Base-by-base conservation (phyloP, 2,797 vertebrate species). In the Astyanax mexicanus region DNA sequence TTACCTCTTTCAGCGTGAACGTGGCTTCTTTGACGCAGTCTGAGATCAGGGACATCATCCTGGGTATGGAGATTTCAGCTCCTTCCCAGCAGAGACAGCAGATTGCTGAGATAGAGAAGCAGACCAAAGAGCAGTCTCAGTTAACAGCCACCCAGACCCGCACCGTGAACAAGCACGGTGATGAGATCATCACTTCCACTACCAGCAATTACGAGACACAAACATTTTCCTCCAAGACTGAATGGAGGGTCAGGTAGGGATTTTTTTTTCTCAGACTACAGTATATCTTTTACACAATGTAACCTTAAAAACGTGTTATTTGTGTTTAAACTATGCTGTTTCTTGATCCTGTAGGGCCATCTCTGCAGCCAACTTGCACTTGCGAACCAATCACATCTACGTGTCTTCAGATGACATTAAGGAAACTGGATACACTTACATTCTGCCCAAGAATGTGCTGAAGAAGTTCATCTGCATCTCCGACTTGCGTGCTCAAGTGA, bases 401-500 rank as follows among this genome's bases (percentile, higher is more conserved):
- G 98, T 99, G 73, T 99, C 98, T 0, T 99, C 98, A 8, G 98
- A 99, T 15, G 98, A 99, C 86, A 99, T 99, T 78, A 99, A 99
- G 86, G 98, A 99, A 90, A 99, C 98, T 0, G 98, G 98, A 58
- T 99, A 99, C 78, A 99, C 97, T 0, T 99, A 99, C 84, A 99
- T 99, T 73, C 93, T 99, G 54, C 98, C 98, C 85, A 99, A 99
- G 91, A 99, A 99, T 0, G 98, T 99, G 35, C 90, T 99, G 75
- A 99, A 99, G 88, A 99, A 99, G 84, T 99, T 99, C 77, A 99
- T 99, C 88, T 99, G 98, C 90, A 99, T 99, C 85, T 99, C 98
- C 9, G 98, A 99, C 85, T 92, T 99, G 69, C 90, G 98, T 55
- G 98, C 98, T 58, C 98, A 99, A 91, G 98, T 96, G 73, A 83